Base-by-base conservation (phyloP, 53 echinoderm and acorn worm species). In the Astropecten irregularis region DNA sequence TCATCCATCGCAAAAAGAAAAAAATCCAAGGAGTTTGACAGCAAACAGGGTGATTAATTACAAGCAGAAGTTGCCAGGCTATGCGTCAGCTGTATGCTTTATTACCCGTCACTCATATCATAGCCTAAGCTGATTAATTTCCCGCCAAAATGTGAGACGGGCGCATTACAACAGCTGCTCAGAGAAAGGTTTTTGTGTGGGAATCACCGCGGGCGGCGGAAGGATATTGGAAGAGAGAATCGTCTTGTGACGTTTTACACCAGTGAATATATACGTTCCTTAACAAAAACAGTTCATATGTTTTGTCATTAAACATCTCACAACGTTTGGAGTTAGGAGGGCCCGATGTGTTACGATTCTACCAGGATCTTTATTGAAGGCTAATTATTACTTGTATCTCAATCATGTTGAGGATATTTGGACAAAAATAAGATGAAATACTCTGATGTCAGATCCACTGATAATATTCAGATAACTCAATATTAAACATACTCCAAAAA, bases 101-200 rank as follows among this genome's bases (percentile, higher is more conserved):
- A 46, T 46, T 0, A 27, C 36, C 42, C 40, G 58, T 76, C 76
- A 76, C 58, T 76, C 40, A 58, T n/a, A 36, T 51, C 20, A 32
- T 51, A 31, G 4, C 18, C 33, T 33, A 34, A 71, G 34, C 34
- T 1, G 28, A 74, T 59, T 34, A 76, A 76, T 40, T 9, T 42
- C 56, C 37, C 76, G 29, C 56, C 76, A 76, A 40, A 76, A 76
- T 40, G 58, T 15, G 76, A 59, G 59, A 76, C 23, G 76, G 40
- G 76, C 73, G 27, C 58, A 25, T 27, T 40, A 76, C 58, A 76
- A 40, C 76, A 76, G 58, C 76, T 59, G 76, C 59, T 76, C 25
- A 21, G n/a, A n/a, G n/a, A 28, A 38, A 11, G 42, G 59, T 15
- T 58, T 76, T 21, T 56, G 53, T 73, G 19, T 54, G 61, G 28